A percentile compares a stretch with the other conserved stretches of the same genome.
phyloP scores from a whole-genome alignment of 2,888 invertebrate species.

The Galerucella pusilla region DNA sequence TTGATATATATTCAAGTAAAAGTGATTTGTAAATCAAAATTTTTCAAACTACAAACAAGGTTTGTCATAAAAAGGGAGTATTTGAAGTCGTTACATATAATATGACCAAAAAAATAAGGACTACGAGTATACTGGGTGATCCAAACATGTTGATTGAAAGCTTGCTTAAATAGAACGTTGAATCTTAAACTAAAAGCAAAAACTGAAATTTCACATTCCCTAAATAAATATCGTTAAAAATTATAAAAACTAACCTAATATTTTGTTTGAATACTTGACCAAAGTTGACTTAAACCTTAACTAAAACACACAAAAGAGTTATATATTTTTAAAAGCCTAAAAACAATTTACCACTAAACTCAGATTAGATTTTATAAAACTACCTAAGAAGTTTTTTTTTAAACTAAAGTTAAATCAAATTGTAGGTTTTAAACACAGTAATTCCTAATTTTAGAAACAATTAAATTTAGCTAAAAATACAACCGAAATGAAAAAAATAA shows the following conservation, averaged over 20 bases:
- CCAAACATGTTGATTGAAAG: background rate
- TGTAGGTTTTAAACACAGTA: too few relatives aligned
- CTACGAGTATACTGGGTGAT: background rate
- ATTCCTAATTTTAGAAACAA: too few relatives aligned
- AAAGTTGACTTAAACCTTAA: background rate
- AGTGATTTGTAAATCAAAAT: too few relatives aligned
- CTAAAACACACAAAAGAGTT: too few relatives aligned
- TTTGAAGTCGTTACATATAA: too few relatives aligned
- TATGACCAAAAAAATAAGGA: too few relatives aligned
- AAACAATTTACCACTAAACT: background rate
- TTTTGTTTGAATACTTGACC: background rate
- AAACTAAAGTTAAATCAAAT: too few relatives aligned
- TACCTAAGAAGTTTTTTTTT: too few relatives aligned
- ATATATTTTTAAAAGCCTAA: background rate
- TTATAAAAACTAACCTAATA: background rate
- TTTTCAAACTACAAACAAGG: background rate
- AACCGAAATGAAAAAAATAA: too few relatives aligned
- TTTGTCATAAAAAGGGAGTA: background rate
- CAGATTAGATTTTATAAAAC: background rate
- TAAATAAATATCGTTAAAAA: background rate
- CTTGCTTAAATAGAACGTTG: background rate
- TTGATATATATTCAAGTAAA: too few relatives aligned
- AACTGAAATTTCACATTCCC: background rate
- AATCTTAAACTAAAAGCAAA: background rate
- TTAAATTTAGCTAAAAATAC: too few relatives aligned